phyloP scores from a whole-genome alignment of 2,113 vertebrate species.

The Myotis brandtii region DNA sequence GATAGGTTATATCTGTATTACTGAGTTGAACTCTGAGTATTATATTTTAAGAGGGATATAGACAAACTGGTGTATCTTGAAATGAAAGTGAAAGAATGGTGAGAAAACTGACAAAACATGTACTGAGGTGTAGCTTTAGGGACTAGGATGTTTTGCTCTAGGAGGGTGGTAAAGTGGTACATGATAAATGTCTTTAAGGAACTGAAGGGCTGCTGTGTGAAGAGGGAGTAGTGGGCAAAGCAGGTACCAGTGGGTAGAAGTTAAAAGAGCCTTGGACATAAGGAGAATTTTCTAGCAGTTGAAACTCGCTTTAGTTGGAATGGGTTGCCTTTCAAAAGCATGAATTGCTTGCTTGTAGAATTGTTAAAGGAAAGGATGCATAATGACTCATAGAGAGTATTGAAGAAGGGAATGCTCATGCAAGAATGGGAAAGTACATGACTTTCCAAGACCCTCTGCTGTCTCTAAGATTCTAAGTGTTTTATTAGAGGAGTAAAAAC shows the following conservation, averaged over 20 bases:
- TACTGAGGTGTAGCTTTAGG: neutral
- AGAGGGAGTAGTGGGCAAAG: neutral
- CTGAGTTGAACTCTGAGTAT: neutral
- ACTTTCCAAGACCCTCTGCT: neutral
- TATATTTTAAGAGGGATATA: neutral
- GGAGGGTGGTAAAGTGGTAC: neutral
- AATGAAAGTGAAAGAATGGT: neutral
- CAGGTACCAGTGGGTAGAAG: neutral
- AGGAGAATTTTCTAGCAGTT: neutral
- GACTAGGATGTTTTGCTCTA: neutral
- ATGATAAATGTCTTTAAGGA: neutral
- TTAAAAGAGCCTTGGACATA: neutral
- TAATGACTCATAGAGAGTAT: neutral
- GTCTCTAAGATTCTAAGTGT: neutral
- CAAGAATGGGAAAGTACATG: neutral
- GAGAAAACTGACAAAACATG: neutral
- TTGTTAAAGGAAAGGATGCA: neutral
- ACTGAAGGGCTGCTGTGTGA: neutral
- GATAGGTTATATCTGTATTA: neutral
- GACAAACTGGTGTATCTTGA: neutral
- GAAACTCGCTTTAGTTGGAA: neutral
- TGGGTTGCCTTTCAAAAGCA: neutral
- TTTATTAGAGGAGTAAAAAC: neutral
- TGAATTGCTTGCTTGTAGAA: neutral
- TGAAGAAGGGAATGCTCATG: neutral